Evolutionary conservation across 1,140 invertebrate species (phyloP).

Genomic region (Orussus abietinus): DNA sequence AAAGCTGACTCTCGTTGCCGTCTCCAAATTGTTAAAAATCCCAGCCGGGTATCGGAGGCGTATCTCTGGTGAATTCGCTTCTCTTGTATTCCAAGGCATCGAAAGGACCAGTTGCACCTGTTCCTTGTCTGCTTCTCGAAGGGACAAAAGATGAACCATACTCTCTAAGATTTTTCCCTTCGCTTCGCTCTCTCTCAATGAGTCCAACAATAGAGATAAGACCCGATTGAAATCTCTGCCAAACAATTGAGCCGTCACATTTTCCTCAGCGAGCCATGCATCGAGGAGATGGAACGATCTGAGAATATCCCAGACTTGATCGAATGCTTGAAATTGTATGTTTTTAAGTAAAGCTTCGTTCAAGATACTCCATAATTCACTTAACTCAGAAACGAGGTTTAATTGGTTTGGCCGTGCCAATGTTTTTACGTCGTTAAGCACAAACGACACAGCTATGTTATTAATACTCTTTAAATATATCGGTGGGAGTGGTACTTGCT

Average conservation of each 20-base stretch:
- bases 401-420: no score
- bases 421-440: no score
- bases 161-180: constrained; percentile 7
- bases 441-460: no score
- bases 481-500: no score
- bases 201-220: not conserved
- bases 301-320: constrained; percentile 25
- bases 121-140: constrained; percentile 27
- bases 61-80: no score
- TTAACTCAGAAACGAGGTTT: constrained; percentile 18
- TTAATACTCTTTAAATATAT: constrained; percentile 7
- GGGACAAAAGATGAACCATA: constrained; percentile 32
- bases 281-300: constrained; percentile 29
- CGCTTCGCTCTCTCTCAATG: constrained; percentile 1
- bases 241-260: constrained; percentile 27
- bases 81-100: constrained; percentile 28
- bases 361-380: constrained; percentile 32
- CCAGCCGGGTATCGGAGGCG: no score
- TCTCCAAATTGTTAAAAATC: no score
- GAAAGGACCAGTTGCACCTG: constrained; percentile 34
- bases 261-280: constrained; percentile 22
- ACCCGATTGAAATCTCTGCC: constrained; percentile 12
- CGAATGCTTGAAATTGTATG: constrained; percentile 24
- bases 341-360: constrained; percentile 20
- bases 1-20: constrained; percentile 32